Percentiles rank a stretch among this genome's conserved stretches.
Conservation (phyloP, 2,888 invertebrate genomes). For the Malachius bipustulatus region DNA sequence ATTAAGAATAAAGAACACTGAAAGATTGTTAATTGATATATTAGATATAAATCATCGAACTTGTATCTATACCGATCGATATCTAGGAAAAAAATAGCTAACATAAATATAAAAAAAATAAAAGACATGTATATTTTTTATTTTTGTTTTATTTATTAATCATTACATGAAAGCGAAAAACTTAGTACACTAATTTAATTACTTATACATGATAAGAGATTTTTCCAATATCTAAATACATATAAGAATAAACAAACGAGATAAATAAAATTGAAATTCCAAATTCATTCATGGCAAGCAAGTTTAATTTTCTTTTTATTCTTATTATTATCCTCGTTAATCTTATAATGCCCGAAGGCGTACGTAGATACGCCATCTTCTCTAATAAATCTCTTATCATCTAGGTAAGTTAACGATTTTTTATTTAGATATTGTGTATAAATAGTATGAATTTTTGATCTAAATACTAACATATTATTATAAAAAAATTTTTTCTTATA, state of each 20-base stretch:
- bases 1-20: too few species aligned
- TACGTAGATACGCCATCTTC: not conserved
- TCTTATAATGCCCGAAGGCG: slow-evolving; percentile 1
- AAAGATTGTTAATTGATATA: too few species aligned
- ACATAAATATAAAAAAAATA: too few species aligned
- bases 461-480: slow-evolving; percentile 1
- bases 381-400: slow-evolving; percentile 1
- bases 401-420: not conserved
- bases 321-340: slow-evolving; percentile 1
- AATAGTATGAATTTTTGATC: not conserved
- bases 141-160: too few species aligned
- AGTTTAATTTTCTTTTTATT: not conserved
- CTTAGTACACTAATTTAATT: too few species aligned
- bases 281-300: not conserved
- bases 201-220: not conserved
- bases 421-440: not conserved
- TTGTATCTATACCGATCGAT: too few species aligned
- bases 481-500: slow-evolving; percentile 4
- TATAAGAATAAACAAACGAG: not conserved
- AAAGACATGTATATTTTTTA: too few species aligned
- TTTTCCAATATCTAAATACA: not conserved
- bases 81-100: too few species aligned
- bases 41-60: too few species aligned
- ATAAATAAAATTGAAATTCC: not conserved
- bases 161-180: too few species aligned